A percentile compares a stretch with the other conserved stretches of the same genome.
phyloP scores from a whole-genome alignment of 2,797 vertebrate genomes.

The Sylvia borin region DNA sequence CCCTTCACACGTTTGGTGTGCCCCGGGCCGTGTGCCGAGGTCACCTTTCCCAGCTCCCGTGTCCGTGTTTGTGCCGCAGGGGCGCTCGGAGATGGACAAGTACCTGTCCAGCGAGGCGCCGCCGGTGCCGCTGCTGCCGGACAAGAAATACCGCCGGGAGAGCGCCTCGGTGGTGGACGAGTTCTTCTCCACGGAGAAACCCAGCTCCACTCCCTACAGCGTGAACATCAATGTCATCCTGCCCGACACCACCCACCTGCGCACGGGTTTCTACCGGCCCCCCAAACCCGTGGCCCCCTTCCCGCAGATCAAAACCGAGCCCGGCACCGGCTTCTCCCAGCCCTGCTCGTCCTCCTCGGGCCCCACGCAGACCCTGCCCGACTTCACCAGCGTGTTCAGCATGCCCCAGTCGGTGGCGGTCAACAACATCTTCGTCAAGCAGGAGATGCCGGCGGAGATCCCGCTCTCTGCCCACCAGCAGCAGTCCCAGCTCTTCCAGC shows the following conservation, averaged over 20 bases:
- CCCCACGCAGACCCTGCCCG: conserved; percentile 82
- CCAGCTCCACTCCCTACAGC: conserved; percentile 80
- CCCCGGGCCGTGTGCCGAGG: neutral
- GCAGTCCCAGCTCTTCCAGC: conserved; percentile 85
- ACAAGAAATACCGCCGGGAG: conserved; percentile 89
- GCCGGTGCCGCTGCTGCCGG: conserved; percentile 51
- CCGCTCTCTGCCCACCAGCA: conserved; percentile 80
- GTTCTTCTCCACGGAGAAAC: conserved; percentile 88
- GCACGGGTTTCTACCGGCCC: conserved; percentile 86
- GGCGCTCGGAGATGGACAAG: conserved; percentile 86
- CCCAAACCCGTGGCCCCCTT: conserved; percentile 58
- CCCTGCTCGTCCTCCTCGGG: conserved; percentile 68
- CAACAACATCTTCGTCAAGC: conserved; percentile 89
- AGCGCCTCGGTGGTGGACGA: conserved; percentile 91
- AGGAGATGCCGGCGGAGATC: conserved; percentile 75
- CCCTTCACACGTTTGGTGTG: accelerated
- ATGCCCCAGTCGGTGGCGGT: conserved; percentile 81
- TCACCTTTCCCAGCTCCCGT: neutral
- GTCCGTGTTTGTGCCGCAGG: conserved; percentile 43
- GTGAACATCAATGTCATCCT: conserved; percentile 93
- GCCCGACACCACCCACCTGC: conserved; percentile 86
- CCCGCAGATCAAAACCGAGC: conserved; percentile 85
- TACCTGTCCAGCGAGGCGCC: conserved; percentile 78
- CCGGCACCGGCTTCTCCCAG: conserved; percentile 77
- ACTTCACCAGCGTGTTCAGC: conserved; percentile 93